These are phyloP conservation scores for Catagonus wagneri DNA, from an alignment of 2,113 vertebrate species.

Conservation along the genomic window DNA sequence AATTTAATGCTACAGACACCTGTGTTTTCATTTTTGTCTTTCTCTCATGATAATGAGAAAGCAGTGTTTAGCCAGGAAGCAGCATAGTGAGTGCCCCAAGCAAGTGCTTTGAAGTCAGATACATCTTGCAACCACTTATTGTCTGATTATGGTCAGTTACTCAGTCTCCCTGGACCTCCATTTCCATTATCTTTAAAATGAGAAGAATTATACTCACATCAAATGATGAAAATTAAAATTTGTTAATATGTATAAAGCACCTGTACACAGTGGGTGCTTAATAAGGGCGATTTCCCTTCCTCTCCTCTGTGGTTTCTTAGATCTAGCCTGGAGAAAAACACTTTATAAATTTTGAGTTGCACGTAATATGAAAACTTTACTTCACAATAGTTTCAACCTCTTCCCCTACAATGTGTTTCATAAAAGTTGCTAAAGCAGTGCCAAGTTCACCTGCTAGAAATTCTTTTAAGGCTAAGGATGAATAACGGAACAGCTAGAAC, in stretches of 20 bases:
- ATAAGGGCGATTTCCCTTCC: slow-evolving; percentile 48
- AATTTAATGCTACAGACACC: slow-evolving; percentile 52
- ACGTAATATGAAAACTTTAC: not conserved
- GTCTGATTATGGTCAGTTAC: slow-evolving; percentile 52
- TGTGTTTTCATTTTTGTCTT: slow-evolving; percentile 56
- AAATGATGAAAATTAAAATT: slow-evolving; percentile 64
- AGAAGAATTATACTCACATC: not conserved
- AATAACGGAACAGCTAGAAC: not conserved
- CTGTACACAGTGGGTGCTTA: slow-evolving; percentile 72
- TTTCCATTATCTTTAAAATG: slow-evolving; percentile 66
- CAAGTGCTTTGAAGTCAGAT: not conserved
- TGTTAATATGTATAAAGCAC: slow-evolving; percentile 63
- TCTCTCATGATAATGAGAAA: slow-evolving; percentile 41
- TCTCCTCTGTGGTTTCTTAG: slow-evolving; percentile 11
- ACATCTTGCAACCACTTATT: not conserved
- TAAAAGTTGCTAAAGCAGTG: slow-evolving; percentile 46
- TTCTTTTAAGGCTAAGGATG: slow-evolving; percentile 5
- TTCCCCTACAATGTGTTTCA: slow-evolving; percentile 69
- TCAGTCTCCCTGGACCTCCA: not conserved
- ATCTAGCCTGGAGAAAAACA: not conserved
- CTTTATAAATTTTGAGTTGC: not conserved
- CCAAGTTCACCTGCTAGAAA: not conserved
- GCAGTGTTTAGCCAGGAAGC: not conserved
- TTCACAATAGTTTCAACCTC: not conserved
- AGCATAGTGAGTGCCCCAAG: not conserved